Evolutionary conservation across 2,113 vertebrate genomes (phyloP).

Genomic region (Montifringilla adamsi): DNA sequence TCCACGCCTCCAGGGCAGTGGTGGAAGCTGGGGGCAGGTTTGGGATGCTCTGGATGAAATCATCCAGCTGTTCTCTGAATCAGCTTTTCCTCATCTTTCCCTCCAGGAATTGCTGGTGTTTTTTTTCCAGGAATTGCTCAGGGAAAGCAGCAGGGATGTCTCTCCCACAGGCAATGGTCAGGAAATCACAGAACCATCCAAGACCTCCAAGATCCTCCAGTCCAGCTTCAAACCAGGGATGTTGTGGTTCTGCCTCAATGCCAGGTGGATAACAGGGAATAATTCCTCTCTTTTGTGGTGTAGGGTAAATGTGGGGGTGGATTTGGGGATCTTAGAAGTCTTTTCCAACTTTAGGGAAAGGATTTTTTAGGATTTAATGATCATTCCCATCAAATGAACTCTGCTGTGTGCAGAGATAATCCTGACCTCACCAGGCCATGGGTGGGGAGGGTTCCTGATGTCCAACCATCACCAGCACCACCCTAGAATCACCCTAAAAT

Average conservation of each 20-base stretch:
- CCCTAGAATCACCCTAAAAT: neutral
- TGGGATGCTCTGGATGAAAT: neutral
- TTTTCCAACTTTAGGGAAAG: neutral
- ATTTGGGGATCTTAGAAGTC: neutral
- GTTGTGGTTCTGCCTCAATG: accelerated
- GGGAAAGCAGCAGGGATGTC: neutral
- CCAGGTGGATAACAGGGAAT: neutral
- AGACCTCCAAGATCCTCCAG: neutral
- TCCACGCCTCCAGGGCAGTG: accelerated
- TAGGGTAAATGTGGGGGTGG: accelerated
- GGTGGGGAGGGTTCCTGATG: neutral
- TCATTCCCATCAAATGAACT: neutral
- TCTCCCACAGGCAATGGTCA: neutral
- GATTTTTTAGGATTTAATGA: neutral
- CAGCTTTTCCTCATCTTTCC: neutral
- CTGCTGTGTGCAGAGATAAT: neutral
- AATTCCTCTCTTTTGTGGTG: accelerated
- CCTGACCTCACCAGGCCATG: neutral
- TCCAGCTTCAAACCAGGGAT: neutral
- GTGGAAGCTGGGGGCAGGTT: neutral
- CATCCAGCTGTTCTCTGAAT: neutral
- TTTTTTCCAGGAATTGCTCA: neutral
- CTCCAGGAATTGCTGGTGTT: neutral
- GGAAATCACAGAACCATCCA: neutral
- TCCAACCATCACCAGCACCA: neutral